Base-by-base conservation (phyloP, 2,888 invertebrate genomes). In the Epirrhoe tristata region DNA sequence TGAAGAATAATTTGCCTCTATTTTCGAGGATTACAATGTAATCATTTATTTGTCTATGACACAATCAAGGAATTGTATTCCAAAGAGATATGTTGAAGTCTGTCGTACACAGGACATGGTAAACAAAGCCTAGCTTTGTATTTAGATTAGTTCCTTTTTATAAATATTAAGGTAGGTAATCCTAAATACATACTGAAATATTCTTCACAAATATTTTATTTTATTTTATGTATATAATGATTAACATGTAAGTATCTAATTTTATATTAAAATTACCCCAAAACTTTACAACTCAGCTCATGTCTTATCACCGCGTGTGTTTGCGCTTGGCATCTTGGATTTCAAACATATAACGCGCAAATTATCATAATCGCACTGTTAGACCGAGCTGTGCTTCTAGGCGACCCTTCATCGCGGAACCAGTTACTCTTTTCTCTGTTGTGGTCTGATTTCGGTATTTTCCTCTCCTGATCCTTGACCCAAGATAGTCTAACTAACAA, bases 271-370 rank as follows among this genome's bases (percentile, higher is more conserved):
- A 66, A 66, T 65, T 69, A 62, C 61, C 69, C 66, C 64, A 58
- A 34, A 60, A 50, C 66, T 63, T 69, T 57, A 59, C 43, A 62
- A 58, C 59, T 65, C 63, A 65, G 69, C 66, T 65, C 58, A 17
- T 66, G 53, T 54, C 63, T 55, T 66, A 69, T 69, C 69, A 66
- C 69, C 69, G 69, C 69, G 69, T 66, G 66, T 58, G 51, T 34
- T 43, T 56, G 63, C 66, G 55, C 53, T 63, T 63, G 58, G 66
- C 58, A 43, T 43, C 46, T 52, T 63, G 36, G 51, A 67, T 63
- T 58, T 48, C 46, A 57, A 59, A 57, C 55, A 63, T 56, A 66
- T 58, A 43, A 51, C 55, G 67, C 67, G 58, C 67, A 63, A 67
- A 55, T 51, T 39, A 66, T 66, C 43, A 54, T 1, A 55, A 58